Evolutionary conservation across 2,797 vertebrate genomes (phyloP), one percentile per base, ranked within the genome.

Genomic region (Loris lydekkerianus): DNA sequence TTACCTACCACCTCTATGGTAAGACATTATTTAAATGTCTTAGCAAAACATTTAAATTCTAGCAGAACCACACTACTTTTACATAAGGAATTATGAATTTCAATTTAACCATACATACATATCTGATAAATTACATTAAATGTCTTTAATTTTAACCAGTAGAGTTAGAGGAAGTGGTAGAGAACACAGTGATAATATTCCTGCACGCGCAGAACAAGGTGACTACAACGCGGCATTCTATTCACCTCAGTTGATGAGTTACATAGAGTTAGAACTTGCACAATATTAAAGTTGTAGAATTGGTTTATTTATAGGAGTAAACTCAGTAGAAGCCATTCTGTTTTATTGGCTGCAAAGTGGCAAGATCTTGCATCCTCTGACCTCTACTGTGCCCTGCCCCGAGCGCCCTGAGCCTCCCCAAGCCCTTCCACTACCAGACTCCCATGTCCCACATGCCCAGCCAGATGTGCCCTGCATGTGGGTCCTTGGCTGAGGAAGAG

Each of bases 11-110:
- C 60, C 6, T 60, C 14, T 67, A 63, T 23, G 76, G 6, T 58
- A 78, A 81, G 27, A n/a, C 31, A 18, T 67, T 83, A 37, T 61
- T 75, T 43, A 43, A 27, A 73, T 73, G 72, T 73, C 72, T 61
- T 81, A 81, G 15, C 56, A 43, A 77, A 70, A 29, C 89, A 85
- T 76, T 85, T 84, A 75, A 85, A 61, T 65, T 78, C 60, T 53
- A 89, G 67, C 34, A 34, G 65, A 86, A 84, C 14, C 49, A 90
- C 10, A 31, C 27, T 49, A 46, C 5, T 53, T 86, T 63, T 86
- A 65, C 34, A 1, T 60, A 83, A 73, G 27, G n/a, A 10, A 78
- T 82, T 77, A 83, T 40, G 21, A 92, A 25, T 0, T 11, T 60
- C 77, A n/a, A 92, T 60, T 82, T 89, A 92, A 78, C 2, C 0